These are phyloP conservation scores for Phylloscopus collybita DNA, from an alignment of 2,797 vertebrate species.

Conservation along the genomic window DNA sequence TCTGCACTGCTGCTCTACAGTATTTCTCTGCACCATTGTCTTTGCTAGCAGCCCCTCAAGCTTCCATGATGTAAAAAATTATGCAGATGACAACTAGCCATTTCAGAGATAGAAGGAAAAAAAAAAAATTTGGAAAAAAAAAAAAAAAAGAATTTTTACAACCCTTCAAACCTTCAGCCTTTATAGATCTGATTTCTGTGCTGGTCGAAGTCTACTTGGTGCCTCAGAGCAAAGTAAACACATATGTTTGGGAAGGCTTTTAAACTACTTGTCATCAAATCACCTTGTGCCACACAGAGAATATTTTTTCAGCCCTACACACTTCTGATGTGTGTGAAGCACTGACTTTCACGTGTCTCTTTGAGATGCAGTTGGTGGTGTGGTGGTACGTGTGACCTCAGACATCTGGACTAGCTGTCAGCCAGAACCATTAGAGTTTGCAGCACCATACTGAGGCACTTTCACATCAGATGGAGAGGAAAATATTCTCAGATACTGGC, in stretches of 20 bases:
- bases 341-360: constrained; percentile 29
- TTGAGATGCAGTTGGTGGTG: constrained; percentile 32
- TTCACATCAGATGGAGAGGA: constrained; percentile 33
- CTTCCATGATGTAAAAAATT: background rate
- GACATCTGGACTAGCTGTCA: constrained; percentile 39
- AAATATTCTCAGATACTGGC: constrained; percentile 54
- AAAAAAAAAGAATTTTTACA: background rate
- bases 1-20: background rate
- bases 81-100: background rate
- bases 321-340: background rate
- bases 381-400: constrained; percentile 24
- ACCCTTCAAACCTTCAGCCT: background rate
- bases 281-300: background rate
- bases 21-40: background rate
- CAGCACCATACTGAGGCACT: constrained; percentile 11
- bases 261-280: constrained; percentile 1
- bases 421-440: background rate
- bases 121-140: no score
- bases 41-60: background rate
- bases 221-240: constrained; percentile 20
- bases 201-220: background rate
- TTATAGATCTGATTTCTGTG: background rate
- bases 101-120: constrained; percentile 13
- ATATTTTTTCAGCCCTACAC: background rate
- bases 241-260: constrained; percentile 22